Base-by-base conservation (phyloP, 2,797 vertebrate species). In the Clarias pachynema region DNA sequence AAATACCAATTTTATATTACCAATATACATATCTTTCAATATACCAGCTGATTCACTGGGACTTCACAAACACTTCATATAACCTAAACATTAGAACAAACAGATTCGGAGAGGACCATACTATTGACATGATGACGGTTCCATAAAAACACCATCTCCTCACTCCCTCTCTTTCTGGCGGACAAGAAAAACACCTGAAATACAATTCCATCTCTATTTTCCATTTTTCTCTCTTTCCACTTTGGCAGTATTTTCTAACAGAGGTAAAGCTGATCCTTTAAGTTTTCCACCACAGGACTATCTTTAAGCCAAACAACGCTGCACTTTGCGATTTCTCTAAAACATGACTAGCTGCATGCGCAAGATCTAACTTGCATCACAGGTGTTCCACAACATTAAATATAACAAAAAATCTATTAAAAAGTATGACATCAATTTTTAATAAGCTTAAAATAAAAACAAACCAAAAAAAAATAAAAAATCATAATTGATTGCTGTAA, bases 221-320 rank as follows among this genome's bases (percentile, higher is more conserved):
- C 59, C 60, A 59, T 66, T 57, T 49, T 57, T 12, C 37, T 37
- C 70, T 18, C 16, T 69, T 74, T 69, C 34, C 16, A 66, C 81
- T 84, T 75, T 29, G 56, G 78, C 49, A 87, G 84, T 15, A 73
- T 66, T 59, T 74, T 82, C 26, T 77, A 56, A 75, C 73, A 22
- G 73, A 22, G 18, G 74, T 77, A 78, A 60, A 34, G 31, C 31
- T 24, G 20, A 10, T n/a, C 4, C 75, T 22, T 59, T 34, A 77
- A 18, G 8, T 10, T 60, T 37, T 37, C 56, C 2, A 12, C 56
- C 5, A 6, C 56, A 78, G 22, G 20, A 60, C 56, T 60, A 78
- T 60, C 29, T 34, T 59, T 56, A 59, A 4, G 9, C 14, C 73
- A 75, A 53, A 34, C 18, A 57, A 59, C 0, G 9, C 5, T 60